Percentiles rank a stretch among this genome's conserved stretches.
Conservation (phyloP, 2,888 invertebrate genomes). For the Lordiphosa fenestrarum region DNA sequence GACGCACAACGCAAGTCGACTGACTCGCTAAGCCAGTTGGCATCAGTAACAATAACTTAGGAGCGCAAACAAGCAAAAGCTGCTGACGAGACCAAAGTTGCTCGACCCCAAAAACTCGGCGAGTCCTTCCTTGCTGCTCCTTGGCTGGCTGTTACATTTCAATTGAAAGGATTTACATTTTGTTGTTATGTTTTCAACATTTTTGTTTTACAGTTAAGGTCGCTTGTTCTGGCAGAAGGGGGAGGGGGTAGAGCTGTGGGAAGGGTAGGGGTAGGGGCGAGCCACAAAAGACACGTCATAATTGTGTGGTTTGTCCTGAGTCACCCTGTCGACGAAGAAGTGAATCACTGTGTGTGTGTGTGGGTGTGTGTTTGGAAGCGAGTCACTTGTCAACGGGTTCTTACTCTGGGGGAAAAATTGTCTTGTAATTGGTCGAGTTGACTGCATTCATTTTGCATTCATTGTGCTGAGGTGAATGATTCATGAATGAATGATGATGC, state of each 20-base stretch:
- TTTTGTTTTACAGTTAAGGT: slow-evolving; percentile 62
- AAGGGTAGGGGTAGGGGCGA: not conserved
- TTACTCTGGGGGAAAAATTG: slow-evolving; percentile 2
- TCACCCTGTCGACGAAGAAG: not conserved
- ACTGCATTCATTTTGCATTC: slow-evolving; percentile 16
- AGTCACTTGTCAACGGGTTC: slow-evolving; percentile 30
- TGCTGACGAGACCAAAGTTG: slow-evolving; percentile 54
- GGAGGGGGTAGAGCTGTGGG: no score
- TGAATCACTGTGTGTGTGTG: slow-evolving; percentile 2
- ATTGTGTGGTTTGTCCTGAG: slow-evolving; percentile 52
- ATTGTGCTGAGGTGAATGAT: slow-evolving; percentile 21
- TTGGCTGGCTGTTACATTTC: slow-evolving; percentile 62
- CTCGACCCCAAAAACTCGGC: slow-evolving; percentile 2
- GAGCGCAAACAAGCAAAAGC: slow-evolving; percentile 67
- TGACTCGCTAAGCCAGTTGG: slow-evolving; percentile 71
- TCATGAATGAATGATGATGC: not conserved
- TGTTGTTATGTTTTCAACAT: slow-evolving; percentile 67
- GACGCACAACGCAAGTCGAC: slow-evolving; percentile 27
- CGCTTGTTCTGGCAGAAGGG: slow-evolving; percentile 22
- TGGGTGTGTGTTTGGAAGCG: slow-evolving; percentile 1
- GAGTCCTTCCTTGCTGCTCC: slow-evolving; percentile 19
- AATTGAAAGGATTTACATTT: slow-evolving; percentile 75
- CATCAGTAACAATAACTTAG: slow-evolving; percentile 71
- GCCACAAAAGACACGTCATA: slow-evolving; percentile 47
- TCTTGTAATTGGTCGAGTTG: slow-evolving; percentile 2